A percentile compares a stretch with the other conserved stretches of the same genome.
Conservation (phyloP, 2,797 vertebrate genomes). For the Mus caroli region DNA sequence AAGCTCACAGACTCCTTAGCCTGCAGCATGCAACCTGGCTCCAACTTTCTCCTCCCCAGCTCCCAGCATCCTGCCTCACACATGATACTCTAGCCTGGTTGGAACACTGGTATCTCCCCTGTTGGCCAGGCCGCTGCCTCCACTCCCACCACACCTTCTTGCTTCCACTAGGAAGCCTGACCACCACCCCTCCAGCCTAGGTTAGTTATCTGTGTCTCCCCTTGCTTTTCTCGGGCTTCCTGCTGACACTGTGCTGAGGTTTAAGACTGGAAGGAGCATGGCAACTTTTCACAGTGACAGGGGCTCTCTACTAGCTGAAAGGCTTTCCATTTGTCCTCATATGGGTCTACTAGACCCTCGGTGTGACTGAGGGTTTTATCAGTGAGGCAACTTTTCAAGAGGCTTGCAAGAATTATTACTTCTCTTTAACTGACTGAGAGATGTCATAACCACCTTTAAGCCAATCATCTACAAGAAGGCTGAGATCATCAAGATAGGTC, state of each 20-base stretch:
- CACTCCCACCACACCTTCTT: neutral
- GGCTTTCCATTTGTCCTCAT: neutral
- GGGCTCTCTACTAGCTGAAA: neutral
- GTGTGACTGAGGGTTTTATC: slow-evolving; percentile 1
- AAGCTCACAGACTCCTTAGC: neutral
- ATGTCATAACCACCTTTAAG: neutral
- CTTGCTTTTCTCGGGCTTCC: neutral
- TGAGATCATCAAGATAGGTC: neutral
- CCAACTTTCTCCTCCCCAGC: neutral
- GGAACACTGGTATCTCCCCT: neutral
- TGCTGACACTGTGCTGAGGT: neutral
- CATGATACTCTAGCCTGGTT: neutral
- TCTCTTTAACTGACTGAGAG: neutral
- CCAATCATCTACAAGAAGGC: neutral
- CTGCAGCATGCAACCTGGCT: neutral
- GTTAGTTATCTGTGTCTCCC: neutral
- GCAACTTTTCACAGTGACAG: neutral
- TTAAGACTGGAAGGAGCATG: neutral
- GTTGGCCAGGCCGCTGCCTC: accelerated
- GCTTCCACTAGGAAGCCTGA: neutral
- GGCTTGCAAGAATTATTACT: neutral
- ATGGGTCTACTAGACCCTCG: neutral
- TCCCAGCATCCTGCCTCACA: neutral
- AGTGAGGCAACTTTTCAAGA: neutral
- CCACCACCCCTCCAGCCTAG: neutral